phyloP scores from a whole-genome alignment of 2,888 invertebrate species.

The Thereva nobilitata region DNA sequence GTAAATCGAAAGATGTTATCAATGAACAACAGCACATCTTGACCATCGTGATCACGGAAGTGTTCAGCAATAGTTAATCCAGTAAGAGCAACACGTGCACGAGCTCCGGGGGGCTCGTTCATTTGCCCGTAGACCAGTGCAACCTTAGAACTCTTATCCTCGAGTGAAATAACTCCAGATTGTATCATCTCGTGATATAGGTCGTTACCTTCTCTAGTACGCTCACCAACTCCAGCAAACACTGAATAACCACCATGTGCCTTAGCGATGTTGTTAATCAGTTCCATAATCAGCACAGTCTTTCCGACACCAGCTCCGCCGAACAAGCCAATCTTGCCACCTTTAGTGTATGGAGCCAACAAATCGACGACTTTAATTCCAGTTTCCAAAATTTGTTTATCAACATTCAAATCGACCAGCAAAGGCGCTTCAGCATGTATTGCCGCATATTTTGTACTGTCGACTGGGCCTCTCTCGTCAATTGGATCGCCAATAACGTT shows the following conservation, averaged over 20 bases:
- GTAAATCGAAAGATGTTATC: slow-evolving; percentile 97
- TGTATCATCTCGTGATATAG: slow-evolving; percentile 97
- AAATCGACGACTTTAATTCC: slow-evolving; percentile 95
- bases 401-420: slow-evolving; percentile 86
- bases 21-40: slow-evolving; percentile 92
- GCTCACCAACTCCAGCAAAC: slow-evolving; percentile 93
- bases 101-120: slow-evolving; percentile 96
- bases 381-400: slow-evolving; percentile 79
- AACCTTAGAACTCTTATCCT: slow-evolving; percentile 88
- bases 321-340: slow-evolving; percentile 92
- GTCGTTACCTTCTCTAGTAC: slow-evolving; percentile 95
- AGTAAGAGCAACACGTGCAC: slow-evolving; percentile 91
- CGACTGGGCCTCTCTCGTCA: slow-evolving; percentile 87
- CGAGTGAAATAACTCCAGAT: slow-evolving; percentile 87
- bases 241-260: slow-evolving; percentile 97
- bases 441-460: slow-evolving; percentile 71
- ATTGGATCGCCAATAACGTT: slow-evolving; percentile 91
- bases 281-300: slow-evolving; percentile 95
- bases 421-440: slow-evolving; percentile 90
- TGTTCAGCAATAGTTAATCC: slow-evolving; percentile 94
- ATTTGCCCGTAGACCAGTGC: slow-evolving; percentile 94
- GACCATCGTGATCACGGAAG: slow-evolving; percentile 93
- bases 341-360: slow-evolving; percentile 90
- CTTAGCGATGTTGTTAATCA: slow-evolving; percentile 95
- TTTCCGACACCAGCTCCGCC: slow-evolving; percentile 96